These are phyloP conservation scores for Drosophila prolongata DNA, from an alignment of 2,888 invertebrate species.

Conservation along the genomic window DNA sequence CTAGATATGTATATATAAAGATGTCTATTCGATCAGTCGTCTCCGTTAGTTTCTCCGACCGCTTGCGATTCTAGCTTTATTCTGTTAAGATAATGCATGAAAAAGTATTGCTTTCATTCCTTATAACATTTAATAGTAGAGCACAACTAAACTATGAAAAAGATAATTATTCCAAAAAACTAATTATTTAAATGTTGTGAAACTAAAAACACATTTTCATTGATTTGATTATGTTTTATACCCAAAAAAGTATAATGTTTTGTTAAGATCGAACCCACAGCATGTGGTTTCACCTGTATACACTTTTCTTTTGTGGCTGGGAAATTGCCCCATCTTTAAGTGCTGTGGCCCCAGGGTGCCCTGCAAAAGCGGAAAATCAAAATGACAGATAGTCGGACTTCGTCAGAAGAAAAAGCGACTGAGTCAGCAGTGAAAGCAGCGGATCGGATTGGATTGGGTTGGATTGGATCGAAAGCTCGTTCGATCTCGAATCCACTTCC, in stretches of 20 bases:
- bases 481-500: constrained; percentile 1
- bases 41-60: neutral
- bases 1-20: neutral
- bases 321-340: neutral
- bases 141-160: neutral
- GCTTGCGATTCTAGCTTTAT: neutral
- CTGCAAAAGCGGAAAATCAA: constrained; percentile 62
- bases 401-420: constrained; percentile 33
- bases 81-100: neutral
- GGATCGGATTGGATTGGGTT: constrained; percentile 5
- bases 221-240: no score
- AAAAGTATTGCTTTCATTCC: neutral
- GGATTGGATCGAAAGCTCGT: constrained; percentile 11
- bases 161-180: no score
- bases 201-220: no score
- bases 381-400: constrained; percentile 61
- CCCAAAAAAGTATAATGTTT: neutral
- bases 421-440: constrained; percentile 64
- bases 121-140: neutral
- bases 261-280: neutral
- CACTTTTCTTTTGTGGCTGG: neutral
- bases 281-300: neutral
- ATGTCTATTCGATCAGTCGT: neutral
- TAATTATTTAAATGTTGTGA: no score
- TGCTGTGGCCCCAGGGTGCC: constrained; percentile 47